phyloP scores from a whole-genome alignment of 2,888 invertebrate species.

The Luperina nickerlii region DNA sequence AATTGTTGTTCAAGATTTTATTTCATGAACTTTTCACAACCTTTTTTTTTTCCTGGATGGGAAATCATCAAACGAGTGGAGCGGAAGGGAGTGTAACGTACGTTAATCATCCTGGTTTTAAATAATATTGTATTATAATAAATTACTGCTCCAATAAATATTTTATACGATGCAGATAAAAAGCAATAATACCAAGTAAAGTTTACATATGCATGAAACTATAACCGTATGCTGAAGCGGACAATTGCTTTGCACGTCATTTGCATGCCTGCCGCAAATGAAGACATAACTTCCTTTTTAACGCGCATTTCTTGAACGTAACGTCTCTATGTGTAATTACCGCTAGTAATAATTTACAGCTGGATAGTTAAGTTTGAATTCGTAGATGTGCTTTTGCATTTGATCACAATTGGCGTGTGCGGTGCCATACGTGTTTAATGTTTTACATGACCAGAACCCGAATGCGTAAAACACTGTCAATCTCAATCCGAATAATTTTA shows the following conservation, averaged over 20 bases:
- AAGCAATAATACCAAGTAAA: constrained; percentile 4
- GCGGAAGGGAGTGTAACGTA: too few species aligned
- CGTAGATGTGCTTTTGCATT: background rate
- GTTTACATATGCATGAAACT: constrained; percentile 43
- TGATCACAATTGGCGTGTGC: background rate
- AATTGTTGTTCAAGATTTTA: background rate
- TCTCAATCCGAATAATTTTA: too few species aligned
- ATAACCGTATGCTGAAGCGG: constrained; percentile 22
- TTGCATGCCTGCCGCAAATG: constrained; percentile 43
- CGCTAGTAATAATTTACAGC: background rate
- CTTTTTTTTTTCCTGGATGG: too few species aligned
- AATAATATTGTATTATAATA: background rate
- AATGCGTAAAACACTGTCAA: too few species aligned
- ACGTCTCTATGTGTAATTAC: constrained; percentile 7
- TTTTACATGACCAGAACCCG: background rate
- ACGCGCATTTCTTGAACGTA: background rate
- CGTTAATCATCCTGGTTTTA: background rate
- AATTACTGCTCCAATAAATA: background rate
- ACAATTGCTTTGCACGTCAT: constrained; percentile 58
- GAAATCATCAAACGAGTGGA: too few species aligned
- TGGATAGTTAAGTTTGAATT: background rate
- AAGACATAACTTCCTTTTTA: constrained; percentile 44
- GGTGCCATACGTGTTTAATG: background rate
- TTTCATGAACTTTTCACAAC: background rate
- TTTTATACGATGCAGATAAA: background rate